Evolutionary conservation across 1,140 invertebrate genomes (phyloP).

Genomic region (Drosophila melanogaster): Release_6_plus_ISO1_MT NT_037436.4:8853501-8854000

Average conservation of each 20-base stretch:
- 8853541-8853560: too few relatives aligned
- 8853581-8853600: not conserved
- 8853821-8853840: slow-evolving; percentile 62
- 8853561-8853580: too few relatives aligned
- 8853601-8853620: slow-evolving; percentile 20
- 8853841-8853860: slow-evolving; percentile 65
- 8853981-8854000: slow-evolving; percentile 55
- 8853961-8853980: not conserved
- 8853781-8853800: slow-evolving; percentile 65
- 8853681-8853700: slow-evolving; percentile 77
- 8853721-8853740: slow-evolving; percentile 81
- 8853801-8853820: slow-evolving; percentile 70
- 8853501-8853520: too few relatives aligned
- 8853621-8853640: slow-evolving; percentile 49
- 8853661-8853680: slow-evolving; percentile 70
- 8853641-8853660: slow-evolving; percentile 57
- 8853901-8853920: slow-evolving; percentile 81
- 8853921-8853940: slow-evolving; percentile 69
- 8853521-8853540: too few relatives aligned
- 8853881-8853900: slow-evolving; percentile 65
- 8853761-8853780: slow-evolving; percentile 31
- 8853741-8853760: slow-evolving; percentile 76
- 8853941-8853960: slow-evolving; percentile 14
- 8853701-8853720: slow-evolving; percentile 58
- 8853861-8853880: slow-evolving; percentile 77